Evolutionary conservation across 2,797 vertebrate species (phyloP).

Genomic region (Enteromius radiatus): DNA sequence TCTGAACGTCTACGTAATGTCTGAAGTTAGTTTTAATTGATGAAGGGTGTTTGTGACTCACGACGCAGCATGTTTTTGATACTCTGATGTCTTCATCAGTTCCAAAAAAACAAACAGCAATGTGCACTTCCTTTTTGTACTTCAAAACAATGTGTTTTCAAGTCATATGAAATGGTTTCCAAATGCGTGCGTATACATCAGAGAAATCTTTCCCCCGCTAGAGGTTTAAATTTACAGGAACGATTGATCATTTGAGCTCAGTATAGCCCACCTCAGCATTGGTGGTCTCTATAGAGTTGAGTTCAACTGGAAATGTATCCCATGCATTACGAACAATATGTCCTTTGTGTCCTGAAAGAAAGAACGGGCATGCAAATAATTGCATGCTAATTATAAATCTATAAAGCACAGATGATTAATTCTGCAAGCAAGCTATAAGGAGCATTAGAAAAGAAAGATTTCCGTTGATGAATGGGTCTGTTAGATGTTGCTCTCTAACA

Average conservation of each 20-base stretch:
- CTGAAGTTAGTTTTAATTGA: slow-evolving; percentile 1
- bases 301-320: neutral
- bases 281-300: slow-evolving; percentile 3
- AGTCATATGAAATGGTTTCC: neutral
- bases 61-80: neutral
- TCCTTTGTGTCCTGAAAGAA: neutral
- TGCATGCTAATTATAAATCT: slow-evolving; percentile 10
- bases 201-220: neutral
- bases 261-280: neutral
- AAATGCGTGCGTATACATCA: slow-evolving; percentile 29
- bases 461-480: neutral
- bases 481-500: neutral
- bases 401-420: slow-evolving; percentile 8
- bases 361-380: neutral
- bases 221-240: neutral
- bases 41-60: slow-evolving; percentile 17
- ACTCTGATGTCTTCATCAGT: neutral
- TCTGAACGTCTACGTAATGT: neutral
- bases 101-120: neutral
- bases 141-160: slow-evolving; percentile 32
- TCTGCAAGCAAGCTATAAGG: neutral
- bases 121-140: neutral
- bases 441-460: neutral
- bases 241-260: slow-evolving; percentile 8
- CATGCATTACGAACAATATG: neutral